Evolutionary conservation across 2,113 vertebrate species (phyloP), one percentile per base, ranked within the genome.

Genomic region (Peromyscus leucopus): DNA sequence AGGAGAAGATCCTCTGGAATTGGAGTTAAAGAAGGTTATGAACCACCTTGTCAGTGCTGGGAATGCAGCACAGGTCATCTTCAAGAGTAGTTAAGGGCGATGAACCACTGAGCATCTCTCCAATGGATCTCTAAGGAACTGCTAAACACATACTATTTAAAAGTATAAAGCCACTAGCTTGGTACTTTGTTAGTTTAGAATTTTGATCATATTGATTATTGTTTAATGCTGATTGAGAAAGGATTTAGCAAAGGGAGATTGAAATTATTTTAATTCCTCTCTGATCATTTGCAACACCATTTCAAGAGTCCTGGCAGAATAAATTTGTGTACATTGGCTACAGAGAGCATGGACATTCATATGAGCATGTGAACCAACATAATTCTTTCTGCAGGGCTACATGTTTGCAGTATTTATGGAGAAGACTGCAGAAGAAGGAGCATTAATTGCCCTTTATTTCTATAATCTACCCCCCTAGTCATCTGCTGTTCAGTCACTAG

Each of bases 171-270:
- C 31, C 78, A 1, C 3, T 87, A 65, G 9, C 46, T 95, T 96
- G 28, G 6, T 86, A 89, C 91, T 96, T 94, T n/a, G 2, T 96
- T 96, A 83, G 69, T 92, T 93, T 94, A 76, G 8, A 79, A n/a
- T 83, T 91, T 7, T 72, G 55, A 57, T 74, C 0, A 74, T 91
- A 82, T 90, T 93, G 90, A 93, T 8, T 11, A 8, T 39, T 93
- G 22, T 72, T 87, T 94, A 28, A 84, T 93, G 2, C 93, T 93
- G 72, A 4, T 74, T 42, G 10, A 26, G 26, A 9, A 28, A 79
- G n/a, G 71, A 65, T n/a, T 78, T 48, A 51, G 17, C 11, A 67
- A 80, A 46, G 75, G 1, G 13, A 92, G 26, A 5, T 86, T n/a
- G 22, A 93, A 80, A 67, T 83, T 65, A 79, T 91, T 26, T 75